Conservation (phyloP, 2,797 vertebrate genomes). For the Dipus sagitta region DNA sequence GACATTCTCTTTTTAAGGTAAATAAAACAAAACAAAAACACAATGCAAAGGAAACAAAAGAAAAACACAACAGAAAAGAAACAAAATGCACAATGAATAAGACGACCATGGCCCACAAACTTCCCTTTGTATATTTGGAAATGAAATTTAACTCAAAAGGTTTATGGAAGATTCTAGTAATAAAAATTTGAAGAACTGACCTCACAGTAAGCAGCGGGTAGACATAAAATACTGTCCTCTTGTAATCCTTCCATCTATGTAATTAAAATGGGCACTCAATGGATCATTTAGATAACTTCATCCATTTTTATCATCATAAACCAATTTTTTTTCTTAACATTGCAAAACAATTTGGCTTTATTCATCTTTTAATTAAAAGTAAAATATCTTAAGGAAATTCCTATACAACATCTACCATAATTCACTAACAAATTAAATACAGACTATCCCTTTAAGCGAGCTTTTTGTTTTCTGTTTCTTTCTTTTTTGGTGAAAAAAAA, state of each 20-base stretch:
- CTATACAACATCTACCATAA: constrained; percentile 87
- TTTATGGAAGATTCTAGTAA: constrained; percentile 95
- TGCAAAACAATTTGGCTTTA: constrained; percentile 91
- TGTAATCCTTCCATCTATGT: constrained; percentile 99
- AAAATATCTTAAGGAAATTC: constrained; percentile 89
- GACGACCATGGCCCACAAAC: constrained; percentile 91
- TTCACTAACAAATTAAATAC: constrained; percentile 86
- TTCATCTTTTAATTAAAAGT: constrained; percentile 89
- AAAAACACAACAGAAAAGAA: constrained; percentile 83
- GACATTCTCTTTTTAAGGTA: constrained; percentile 86
- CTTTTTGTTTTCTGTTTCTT: not conserved
- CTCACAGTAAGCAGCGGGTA: constrained; percentile 99
- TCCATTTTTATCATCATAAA: constrained; percentile 96
- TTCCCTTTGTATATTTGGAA: constrained; percentile 91
- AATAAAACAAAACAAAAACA: constrained; percentile 87
- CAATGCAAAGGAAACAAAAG: constrained; percentile 81
- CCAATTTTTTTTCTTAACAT: constrained; percentile 92
- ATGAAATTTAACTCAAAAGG: constrained; percentile 92
- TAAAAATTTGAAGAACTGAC: constrained; percentile 99
- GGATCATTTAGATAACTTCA: constrained; percentile 96
- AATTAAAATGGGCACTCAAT: constrained; percentile 99
- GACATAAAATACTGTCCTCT: constrained; percentile 99
- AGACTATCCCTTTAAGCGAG: constrained; percentile 80
- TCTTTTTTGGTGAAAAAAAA: constrained; percentile 71
- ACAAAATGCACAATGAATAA: constrained; percentile 90